Evolutionary conservation across 2,113 vertebrate genomes (phyloP).

Genomic region (Illadopsis cleaveri): DNA sequence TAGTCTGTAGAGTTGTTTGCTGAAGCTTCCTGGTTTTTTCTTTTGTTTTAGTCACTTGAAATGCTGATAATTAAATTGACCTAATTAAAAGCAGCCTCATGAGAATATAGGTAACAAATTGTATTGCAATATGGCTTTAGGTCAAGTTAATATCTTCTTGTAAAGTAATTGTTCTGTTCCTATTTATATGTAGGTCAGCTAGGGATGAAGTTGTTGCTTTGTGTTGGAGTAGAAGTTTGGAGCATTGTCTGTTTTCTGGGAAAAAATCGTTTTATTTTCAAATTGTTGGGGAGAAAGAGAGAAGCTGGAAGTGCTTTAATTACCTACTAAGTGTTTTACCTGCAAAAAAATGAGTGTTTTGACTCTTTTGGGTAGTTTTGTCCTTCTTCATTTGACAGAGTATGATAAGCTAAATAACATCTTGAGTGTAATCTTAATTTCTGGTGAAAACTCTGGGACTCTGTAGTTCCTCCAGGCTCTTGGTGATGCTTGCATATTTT

Average conservation of each 20-base stretch:
- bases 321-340: neutral
- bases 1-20: neutral
- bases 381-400: neutral
- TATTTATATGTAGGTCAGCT: neutral
- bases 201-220: neutral
- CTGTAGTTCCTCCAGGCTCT: neutral
- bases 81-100: neutral
- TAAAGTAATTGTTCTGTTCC: neutral
- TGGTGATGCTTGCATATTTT: neutral
- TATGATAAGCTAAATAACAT: neutral
- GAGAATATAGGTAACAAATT: neutral
- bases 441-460: neutral
- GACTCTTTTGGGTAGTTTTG: neutral
- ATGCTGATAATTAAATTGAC: neutral
- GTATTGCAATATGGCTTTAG: neutral
- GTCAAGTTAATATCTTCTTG: neutral
- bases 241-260: neutral
- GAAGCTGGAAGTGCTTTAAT: neutral
- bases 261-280: neutral
- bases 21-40: neutral
- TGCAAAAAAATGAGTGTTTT: neutral
- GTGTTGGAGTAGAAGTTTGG: neutral
- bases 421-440: neutral
- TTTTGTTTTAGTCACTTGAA: neutral
- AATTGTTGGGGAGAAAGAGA: neutral